phyloP scores from a whole-genome alignment of 2,113 vertebrate species.

The Perognathus longimembris region DNA sequence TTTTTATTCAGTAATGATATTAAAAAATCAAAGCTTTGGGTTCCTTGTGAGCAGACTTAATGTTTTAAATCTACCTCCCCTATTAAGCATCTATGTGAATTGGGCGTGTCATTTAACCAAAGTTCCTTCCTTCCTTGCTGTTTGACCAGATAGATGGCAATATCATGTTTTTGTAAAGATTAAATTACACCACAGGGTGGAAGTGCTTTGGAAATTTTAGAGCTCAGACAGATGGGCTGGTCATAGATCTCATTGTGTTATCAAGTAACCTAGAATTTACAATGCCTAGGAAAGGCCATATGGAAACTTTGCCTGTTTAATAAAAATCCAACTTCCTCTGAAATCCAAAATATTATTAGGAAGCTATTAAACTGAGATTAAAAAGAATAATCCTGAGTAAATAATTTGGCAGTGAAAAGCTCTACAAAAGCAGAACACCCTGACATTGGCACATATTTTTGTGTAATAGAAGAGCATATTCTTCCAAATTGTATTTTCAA shows the following conservation, averaged over 20 bases:
- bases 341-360: neutral
- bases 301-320: neutral
- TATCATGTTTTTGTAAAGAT: neutral
- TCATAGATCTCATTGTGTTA: neutral
- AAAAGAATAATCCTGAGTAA: neutral
- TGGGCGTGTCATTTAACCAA: neutral
- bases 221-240: neutral
- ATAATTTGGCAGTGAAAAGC: neutral
- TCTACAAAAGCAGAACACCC: neutral
- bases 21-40: neutral
- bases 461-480: neutral
- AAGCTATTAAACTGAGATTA: conserved; percentile 31
- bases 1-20: neutral
- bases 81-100: neutral
- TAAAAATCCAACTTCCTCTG: neutral
- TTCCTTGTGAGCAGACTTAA: neutral
- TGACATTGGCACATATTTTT: neutral
- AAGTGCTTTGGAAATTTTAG: neutral
- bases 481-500: conserved; percentile 6
- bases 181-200: neutral
- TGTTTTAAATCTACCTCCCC: neutral
- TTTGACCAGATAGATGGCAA: neutral
- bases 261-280: neutral
- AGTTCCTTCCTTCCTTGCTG: neutral
- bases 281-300: neutral